These are phyloP conservation scores for Psilopsiagon aurifrons DNA, from an alignment of 2,113 vertebrate species.

Conservation along the genomic window DNA sequence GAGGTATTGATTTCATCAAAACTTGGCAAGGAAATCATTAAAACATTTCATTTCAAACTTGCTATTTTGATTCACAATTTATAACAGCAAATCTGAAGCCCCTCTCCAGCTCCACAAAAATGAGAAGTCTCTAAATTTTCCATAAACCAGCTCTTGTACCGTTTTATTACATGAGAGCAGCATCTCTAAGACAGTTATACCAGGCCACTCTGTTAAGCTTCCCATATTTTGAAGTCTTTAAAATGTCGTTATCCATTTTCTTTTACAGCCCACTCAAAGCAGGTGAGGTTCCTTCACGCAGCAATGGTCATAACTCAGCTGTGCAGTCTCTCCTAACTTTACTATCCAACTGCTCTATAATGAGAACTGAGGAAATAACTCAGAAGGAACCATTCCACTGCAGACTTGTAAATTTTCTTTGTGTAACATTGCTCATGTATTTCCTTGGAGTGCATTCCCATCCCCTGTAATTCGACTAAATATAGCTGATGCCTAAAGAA, in stretches of 20 bases:
- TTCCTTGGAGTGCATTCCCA: neutral
- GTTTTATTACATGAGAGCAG: neutral
- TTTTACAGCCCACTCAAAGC: slow-evolving; percentile 52
- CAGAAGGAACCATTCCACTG: slow-evolving; percentile 1
- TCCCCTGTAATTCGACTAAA: slow-evolving; percentile 4
- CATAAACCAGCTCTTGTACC: neutral
- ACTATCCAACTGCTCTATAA: slow-evolving; percentile 17
- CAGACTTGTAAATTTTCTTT: slow-evolving; percentile 32
- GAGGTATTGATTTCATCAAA: neutral
- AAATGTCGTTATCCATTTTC: slow-evolving; percentile 51
- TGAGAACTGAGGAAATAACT: slow-evolving; percentile 40
- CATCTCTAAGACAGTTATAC: neutral
- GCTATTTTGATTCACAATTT: neutral
- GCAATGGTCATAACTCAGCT: slow-evolving; percentile 29
- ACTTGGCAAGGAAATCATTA: neutral
- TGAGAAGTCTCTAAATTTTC: neutral
- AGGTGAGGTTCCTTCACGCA: slow-evolving; percentile 24
- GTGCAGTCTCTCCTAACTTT: neutral
- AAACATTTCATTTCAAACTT: neutral
- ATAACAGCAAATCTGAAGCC: neutral
- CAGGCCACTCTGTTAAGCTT: slow-evolving; percentile 7
- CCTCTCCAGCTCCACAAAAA: neutral
- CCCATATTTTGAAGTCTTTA: slow-evolving; percentile 29
- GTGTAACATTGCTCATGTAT: neutral
- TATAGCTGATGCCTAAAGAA: slow-evolving; percentile 3